Conservation (phyloP, 2,113 vertebrate species). For the Oplegnathus fasciatus region DNA sequence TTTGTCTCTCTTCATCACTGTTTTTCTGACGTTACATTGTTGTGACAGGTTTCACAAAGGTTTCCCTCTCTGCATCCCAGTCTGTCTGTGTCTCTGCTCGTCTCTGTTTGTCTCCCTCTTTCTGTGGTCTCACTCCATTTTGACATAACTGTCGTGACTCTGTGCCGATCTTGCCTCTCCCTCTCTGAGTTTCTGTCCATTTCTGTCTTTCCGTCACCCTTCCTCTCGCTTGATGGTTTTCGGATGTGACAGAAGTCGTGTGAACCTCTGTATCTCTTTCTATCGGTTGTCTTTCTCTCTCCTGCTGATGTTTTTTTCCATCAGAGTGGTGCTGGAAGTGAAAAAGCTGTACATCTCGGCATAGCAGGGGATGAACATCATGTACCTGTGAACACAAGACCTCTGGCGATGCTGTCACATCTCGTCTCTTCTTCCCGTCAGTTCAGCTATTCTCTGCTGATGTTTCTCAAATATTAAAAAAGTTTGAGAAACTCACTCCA, state of each 20-base stretch:
- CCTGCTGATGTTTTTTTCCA: slow-evolving; percentile 40
- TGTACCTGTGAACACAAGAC: slow-evolving; percentile 69
- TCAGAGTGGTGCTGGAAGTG: slow-evolving; percentile 28
- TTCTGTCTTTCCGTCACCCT: slow-evolving; percentile 19
- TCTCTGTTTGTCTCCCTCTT: slow-evolving; percentile 40
- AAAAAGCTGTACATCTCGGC: slow-evolving; percentile 38
- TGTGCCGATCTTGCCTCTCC: slow-evolving; percentile 22
- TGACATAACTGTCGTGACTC: slow-evolving; percentile 42
- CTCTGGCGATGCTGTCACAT: slow-evolving; percentile 65
- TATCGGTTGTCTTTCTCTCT: slow-evolving; percentile 20
- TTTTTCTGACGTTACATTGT: slow-evolving; percentile 49
- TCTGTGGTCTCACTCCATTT: slow-evolving; percentile 61
- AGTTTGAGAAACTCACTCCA: slow-evolving; percentile 38
- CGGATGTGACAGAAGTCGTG: slow-evolving; percentile 63
- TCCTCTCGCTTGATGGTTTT: slow-evolving; percentile 16
- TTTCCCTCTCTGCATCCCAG: slow-evolving; percentile 31
- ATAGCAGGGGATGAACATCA: slow-evolving; percentile 41
- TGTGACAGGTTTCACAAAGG: slow-evolving; percentile 69
- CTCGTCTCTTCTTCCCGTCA: slow-evolving; percentile 6
- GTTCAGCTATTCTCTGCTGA: slow-evolving; percentile 12
- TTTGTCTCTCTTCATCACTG: neutral
- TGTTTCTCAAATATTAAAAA: slow-evolving; percentile 32
- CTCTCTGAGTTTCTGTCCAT: slow-evolving; percentile 38
- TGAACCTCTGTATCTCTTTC: slow-evolving; percentile 42
- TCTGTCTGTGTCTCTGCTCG: slow-evolving; percentile 37